Evolutionary conservation across 2,888 invertebrate genomes (phyloP), one percentile per base, ranked within the genome.

Genomic region (Prenolepis imparis): DNA sequence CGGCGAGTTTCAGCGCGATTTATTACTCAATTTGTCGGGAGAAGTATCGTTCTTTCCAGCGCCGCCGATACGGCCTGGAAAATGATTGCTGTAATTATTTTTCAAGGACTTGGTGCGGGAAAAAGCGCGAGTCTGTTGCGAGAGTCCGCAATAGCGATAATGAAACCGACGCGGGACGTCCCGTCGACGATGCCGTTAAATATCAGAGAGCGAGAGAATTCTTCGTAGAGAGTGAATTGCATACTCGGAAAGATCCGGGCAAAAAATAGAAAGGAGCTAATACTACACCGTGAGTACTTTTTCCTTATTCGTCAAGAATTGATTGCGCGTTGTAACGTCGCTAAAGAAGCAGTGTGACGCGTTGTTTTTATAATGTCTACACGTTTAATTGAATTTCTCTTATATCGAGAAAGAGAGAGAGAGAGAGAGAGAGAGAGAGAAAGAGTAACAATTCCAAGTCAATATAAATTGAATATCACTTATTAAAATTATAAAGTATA

Each of bases 1-100:
- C 12, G 36, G 28, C 15, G 36, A 66, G 52, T 52, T 52, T 36
- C 41, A 41, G 36, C 41, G 75, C 81, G 88, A 91, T 90, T 91
- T 91, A 91, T 90, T 73, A 83, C 83, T 83, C 88, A 88, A 90
- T 91, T 91, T 87, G 86, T 81, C 85, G 66, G 39, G 63, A 61
- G 77, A 85, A 85, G 57, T 82, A 73, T 82, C 80, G 48, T 75
- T 64, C 81, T 82, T 78, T 77, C 80, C 39, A 48, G 70, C 72
- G 84, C 78, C 64, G 83, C 77, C 89, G 86, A 88, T 88, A 59
- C 36, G 83, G 84, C 15, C 87, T 90, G 90, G 88, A 84, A 88
- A 91, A 90, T 84, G 83, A 67, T 57, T 77, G 39, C 39, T 68
- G 87, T 88, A 88, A 90, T 90, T 90, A 87, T 88, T 86, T 87